A percentile compares a stretch with the other conserved stretches of the same genome.
phyloP scores from a whole-genome alignment of 1,140 invertebrate genomes.

The Drosophila novamexicana region DNA sequence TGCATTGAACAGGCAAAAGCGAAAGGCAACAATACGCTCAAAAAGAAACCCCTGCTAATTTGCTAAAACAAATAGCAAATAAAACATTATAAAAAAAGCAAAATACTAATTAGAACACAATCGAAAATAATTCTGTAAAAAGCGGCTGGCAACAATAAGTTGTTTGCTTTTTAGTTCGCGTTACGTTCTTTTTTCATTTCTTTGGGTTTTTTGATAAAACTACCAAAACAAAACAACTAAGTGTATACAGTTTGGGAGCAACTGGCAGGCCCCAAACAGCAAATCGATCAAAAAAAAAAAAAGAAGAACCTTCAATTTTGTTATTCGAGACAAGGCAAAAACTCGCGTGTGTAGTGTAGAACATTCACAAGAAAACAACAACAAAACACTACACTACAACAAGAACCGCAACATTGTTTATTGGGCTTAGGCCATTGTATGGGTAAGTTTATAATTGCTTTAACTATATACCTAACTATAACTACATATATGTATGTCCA shows the following conservation, averaged over 20 bases:
- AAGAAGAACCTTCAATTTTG: constrained; percentile 7
- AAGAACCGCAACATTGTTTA: constrained; percentile 65
- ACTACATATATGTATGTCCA: no score
- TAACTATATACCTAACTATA: background rate
- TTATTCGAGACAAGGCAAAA: constrained; percentile 21
- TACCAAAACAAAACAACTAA: constrained; percentile 28
- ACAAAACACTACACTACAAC: constrained; percentile 19
- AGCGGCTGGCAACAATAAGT: constrained; percentile 42
- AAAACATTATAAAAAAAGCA: constrained; percentile 8
- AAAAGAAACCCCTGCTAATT: constrained; percentile 17
- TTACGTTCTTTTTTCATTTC: constrained; percentile 75
- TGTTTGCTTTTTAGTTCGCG: constrained; percentile 75
- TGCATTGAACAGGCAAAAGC: constrained; percentile 83
- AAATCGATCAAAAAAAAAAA: constrained; percentile 8
- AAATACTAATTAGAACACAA: constrained; percentile 5
- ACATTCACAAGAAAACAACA: constrained; percentile 37
- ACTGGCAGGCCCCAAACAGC: constrained; percentile 24
- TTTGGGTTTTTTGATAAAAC: constrained; percentile 48
- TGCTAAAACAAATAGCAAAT: constrained; percentile 2
- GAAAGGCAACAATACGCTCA: constrained; percentile 13
- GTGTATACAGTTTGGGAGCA: constrained; percentile 43
- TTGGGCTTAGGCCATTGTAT: constrained; percentile 85
- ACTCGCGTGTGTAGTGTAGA: constrained; percentile 34
- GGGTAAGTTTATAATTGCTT: constrained; percentile 64
- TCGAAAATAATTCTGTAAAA: constrained; percentile 19